Evolutionary conservation across 2,797 vertebrate species (phyloP), one percentile per base, ranked within the genome.

Genomic region (Halcyon smyrnensis): DNA sequence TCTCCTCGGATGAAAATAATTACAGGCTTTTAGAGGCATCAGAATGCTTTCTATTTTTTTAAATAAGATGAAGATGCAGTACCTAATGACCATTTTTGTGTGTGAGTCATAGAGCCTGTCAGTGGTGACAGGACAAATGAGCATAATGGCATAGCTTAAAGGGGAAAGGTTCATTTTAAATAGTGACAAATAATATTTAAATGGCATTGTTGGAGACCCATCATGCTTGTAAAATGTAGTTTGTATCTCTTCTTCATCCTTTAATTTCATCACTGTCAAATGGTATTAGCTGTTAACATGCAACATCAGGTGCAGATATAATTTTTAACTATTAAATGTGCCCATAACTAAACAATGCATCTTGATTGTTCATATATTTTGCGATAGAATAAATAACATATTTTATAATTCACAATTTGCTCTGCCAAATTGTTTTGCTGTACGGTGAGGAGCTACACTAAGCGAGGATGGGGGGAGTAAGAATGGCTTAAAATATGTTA

Each of bases 1-100:
- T 99, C 98, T 99, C 98, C 98, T 99, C 95, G 97, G 98, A 99
- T 99, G 99, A 99, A 99, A 99, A 99, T 99, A 99, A 99, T 99
- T 99, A 99, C 99, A 99, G 99, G 99, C 99, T 99, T 99, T 99
- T 99, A 99, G 98, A 98, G 98, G 98, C 97, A 98, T 97, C 98
- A 98, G 98, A 99, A 99, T 98, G 99, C 98, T 99, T 99, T 98
- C 98, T 98, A 98, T 98, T 98, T 97, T 98, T 98, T 98, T 96
- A 98, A 98, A 98, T 98, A 98, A 99, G 99, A 99, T 99, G 99
- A 99, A 99, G 99, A 99, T 99, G 98, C 98, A 98, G 98, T 99
- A 99, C 98, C 99, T 99, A 99, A 99, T 99, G 99, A 99, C 98
- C 98, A 99, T 99, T 99, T 99, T 98, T 99, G 98, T 99, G 98